phyloP scores from a whole-genome alignment of 2,888 invertebrate species.

The Drosophila stalkeri region DNA sequence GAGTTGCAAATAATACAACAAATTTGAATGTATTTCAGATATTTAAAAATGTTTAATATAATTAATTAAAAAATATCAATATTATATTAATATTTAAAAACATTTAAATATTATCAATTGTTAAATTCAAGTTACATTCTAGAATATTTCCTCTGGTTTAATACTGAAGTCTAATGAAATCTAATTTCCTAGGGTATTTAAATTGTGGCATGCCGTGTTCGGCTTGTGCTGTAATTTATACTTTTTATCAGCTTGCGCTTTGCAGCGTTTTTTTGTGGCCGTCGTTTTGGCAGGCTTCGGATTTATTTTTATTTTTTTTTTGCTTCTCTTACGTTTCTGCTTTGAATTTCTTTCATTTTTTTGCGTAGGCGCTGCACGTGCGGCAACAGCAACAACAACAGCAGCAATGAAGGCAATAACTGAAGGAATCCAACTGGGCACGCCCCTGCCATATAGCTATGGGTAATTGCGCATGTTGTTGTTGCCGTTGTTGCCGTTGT shows the following conservation, averaged over 20 bases:
- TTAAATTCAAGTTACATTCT: neutral
- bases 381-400: conserved; percentile 27
- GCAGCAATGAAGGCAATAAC: neutral
- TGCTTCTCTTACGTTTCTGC: conserved; percentile 17
- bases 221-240: neutral
- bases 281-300: conserved; percentile 26
- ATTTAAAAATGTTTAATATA: neutral
- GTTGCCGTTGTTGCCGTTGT: conserved; percentile 2
- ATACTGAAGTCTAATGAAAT: too few relatives aligned
- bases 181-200: conserved; percentile 13
- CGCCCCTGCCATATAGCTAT: conserved; percentile 44
- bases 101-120: neutral
- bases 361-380: conserved; percentile 75
- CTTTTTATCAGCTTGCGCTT: conserved; percentile 16
- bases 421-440: conserved; percentile 41
- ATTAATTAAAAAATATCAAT: neutral
- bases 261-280: conserved; percentile 13
- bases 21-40: neutral
- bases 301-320: conserved; percentile 2
- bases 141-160: too few relatives aligned
- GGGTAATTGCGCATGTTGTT: conserved; percentile 56
- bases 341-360: conserved; percentile 19
- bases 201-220: neutral
- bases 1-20: neutral
- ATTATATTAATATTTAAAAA: neutral